Evolutionary conservation across 2,888 invertebrate species (phyloP).

Genomic region (Phengaris alcon): DNA sequence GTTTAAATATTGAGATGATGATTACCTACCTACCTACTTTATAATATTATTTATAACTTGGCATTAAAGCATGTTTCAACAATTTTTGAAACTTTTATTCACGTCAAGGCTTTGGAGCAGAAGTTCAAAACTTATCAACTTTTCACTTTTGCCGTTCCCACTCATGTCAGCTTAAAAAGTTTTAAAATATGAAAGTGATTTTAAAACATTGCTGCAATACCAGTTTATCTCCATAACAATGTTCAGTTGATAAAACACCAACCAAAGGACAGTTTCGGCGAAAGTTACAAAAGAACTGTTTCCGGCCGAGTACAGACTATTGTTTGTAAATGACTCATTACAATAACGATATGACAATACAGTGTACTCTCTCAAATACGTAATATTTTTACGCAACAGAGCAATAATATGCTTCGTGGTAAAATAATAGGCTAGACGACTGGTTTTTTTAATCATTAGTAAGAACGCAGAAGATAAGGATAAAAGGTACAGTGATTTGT

Average conservation of each 20-base stretch:
- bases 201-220: neutral
- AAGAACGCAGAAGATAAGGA: too few species aligned
- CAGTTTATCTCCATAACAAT: conserved; percentile 19
- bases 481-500: too few species aligned
- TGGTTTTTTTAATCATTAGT: too few species aligned
- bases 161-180: conserved; percentile 12
- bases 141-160: conserved; percentile 18
- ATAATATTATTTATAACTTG: neutral
- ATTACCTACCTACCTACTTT: too few species aligned
- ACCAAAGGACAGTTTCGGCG: conserved; percentile 40
- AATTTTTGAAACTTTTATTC: conserved; percentile 2
- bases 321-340: conserved; percentile 65
- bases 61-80: neutral
- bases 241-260: conserved; percentile 31
- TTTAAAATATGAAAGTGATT: neutral
- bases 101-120: neutral
- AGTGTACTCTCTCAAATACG: neutral
- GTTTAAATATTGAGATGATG: too few species aligned
- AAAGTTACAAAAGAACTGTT: conserved; percentile 56
- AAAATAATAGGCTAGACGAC: too few species aligned
- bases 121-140: neutral
- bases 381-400: conserved; percentile 21
- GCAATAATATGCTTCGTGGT: neutral
- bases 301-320: conserved; percentile 52
- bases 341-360: conserved; percentile 43